Percentiles rank a stretch among this genome's conserved stretches.
Evolutionary conservation across 2,888 invertebrate genomes (phyloP).

Genomic region (Lithosia quadra): DNA sequence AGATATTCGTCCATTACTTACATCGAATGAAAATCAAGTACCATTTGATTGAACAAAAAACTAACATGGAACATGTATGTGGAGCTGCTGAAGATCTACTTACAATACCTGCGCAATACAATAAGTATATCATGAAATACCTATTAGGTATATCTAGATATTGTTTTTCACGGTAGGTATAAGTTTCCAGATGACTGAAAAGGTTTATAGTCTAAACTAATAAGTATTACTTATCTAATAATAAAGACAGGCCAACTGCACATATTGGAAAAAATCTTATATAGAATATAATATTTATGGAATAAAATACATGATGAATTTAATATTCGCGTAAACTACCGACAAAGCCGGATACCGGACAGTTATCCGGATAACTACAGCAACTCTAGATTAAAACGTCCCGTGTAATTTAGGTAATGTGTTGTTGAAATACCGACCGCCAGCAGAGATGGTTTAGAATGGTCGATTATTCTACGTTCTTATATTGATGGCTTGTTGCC

Average conservation of each 20-base stretch:
- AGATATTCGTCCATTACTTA: too few species aligned
- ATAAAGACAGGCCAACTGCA: too few species aligned
- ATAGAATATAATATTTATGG: too few species aligned
- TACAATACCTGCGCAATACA: too few species aligned
- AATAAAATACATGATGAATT: too few species aligned
- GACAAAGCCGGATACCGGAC: not conserved
- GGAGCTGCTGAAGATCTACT: not conserved
- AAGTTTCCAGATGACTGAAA: too few species aligned
- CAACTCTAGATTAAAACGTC: constrained; percentile 3
- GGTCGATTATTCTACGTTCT: constrained; percentile 28
- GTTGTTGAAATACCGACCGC: constrained; percentile 33
- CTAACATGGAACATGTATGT: too few species aligned
- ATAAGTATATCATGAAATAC: not conserved
- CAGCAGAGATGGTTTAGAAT: constrained; percentile 36
- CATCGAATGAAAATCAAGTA: too few species aligned
- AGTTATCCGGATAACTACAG: not conserved
- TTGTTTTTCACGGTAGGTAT: not conserved
- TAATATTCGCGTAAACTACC: not conserved
- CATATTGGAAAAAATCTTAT: too few species aligned
- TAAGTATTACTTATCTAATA: too few species aligned
- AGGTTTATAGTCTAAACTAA: too few species aligned
- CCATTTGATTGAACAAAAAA: too few species aligned
- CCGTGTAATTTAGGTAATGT: constrained; percentile 6
- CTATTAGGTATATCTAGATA: not conserved
- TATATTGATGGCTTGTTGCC: constrained; percentile 33